These are phyloP conservation scores for Salvelinus fontinalis DNA, from an alignment of 2,113 vertebrate genomes.

Conservation along the genomic window DNA sequence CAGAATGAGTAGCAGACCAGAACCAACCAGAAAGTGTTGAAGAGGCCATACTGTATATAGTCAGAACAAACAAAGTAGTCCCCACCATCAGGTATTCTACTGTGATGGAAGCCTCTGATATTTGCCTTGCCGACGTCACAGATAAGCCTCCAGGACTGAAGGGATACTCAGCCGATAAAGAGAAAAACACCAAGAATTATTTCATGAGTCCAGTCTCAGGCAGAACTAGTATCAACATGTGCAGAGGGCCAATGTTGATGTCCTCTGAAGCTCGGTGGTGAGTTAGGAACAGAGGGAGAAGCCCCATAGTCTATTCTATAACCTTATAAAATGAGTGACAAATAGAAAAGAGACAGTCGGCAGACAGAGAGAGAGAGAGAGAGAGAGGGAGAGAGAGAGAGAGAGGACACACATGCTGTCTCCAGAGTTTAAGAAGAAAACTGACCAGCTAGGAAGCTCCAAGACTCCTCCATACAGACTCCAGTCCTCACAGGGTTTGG, in stretches of 20 bases:
- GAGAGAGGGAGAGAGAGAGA: background rate
- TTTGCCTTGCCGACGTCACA: background rate
- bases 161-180: constrained; percentile 6
- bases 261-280: background rate
- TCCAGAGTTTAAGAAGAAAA: background rate
- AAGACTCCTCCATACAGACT: background rate
- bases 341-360: background rate
- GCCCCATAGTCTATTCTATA: background rate
- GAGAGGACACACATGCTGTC: background rate
- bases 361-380: background rate
- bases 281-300: background rate
- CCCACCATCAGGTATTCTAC: constrained; percentile 13
- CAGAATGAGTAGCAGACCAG: constrained; percentile 5
- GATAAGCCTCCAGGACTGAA: constrained; percentile 31
- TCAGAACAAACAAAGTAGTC: constrained; percentile 46
- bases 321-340: background rate
- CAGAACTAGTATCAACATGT: background rate
- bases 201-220: background rate
- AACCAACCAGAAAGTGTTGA: background rate
- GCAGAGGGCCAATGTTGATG: background rate
- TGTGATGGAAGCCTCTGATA: background rate
- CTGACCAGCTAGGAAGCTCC: background rate
- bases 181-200: constrained; percentile 32
- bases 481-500: background rate
- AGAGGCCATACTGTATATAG: constrained; percentile 53